phyloP scores from a whole-genome alignment of 2,797 vertebrate species.

The Rhabdomys pumilio region DNA sequence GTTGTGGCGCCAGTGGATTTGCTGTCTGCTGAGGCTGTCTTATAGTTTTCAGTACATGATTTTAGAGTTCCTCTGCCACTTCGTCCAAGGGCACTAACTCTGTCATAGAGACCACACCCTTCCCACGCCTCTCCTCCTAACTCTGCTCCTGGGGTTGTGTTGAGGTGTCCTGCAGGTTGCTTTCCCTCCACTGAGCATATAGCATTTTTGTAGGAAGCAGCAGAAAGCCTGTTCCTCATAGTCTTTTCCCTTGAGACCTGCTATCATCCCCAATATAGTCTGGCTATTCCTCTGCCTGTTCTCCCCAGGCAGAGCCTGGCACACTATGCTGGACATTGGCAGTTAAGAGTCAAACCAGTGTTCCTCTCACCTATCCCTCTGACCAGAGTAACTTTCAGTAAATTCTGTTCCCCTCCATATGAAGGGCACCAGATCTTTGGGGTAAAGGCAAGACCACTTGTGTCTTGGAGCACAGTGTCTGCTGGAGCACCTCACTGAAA shows the following conservation, averaged over 20 bases:
- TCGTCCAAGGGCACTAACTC: not conserved
- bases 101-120: no score
- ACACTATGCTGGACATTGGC: not conserved
- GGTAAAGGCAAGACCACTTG: not conserved
- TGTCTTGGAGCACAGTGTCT: not conserved
- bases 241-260: not conserved
- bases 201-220: fast-evolving
- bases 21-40: not conserved
- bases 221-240: no score
- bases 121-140: not conserved
- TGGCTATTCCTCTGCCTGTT: not conserved
- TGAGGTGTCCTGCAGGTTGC: fast-evolving
- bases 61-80: not conserved
- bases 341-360: not conserved
- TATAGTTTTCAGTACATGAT: not conserved
- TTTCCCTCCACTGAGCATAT: fast-evolving
- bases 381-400: not conserved
- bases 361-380: not conserved
- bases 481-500: fast-evolving
- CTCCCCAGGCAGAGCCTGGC: not conserved
- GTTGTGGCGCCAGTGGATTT: not conserved
- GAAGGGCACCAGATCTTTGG: not conserved
- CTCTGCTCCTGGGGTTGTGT: not conserved
- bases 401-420: not conserved
- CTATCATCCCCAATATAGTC: fast-evolving